Percentiles rank a stretch among this genome's conserved stretches.
These are phyloP conservation scores for Palythoa caribaeorum DNA, from an alignment of 92 coral and sea anemone species.

Conservation along the genomic window DNA sequence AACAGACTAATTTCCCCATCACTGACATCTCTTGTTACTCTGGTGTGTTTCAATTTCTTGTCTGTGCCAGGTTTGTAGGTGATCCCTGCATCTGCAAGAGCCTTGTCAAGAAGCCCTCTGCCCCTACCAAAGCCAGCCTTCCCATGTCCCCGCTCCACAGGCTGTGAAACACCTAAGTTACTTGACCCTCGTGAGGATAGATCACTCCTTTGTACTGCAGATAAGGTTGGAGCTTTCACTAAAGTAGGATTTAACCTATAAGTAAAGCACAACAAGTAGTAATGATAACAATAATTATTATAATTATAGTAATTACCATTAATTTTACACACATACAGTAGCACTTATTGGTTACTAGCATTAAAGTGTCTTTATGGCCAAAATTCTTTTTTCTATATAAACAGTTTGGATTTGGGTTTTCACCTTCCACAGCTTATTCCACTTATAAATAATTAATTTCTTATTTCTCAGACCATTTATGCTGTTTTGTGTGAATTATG, in stretches of 20 bases:
- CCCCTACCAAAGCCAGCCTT: slow-evolving; percentile 44
- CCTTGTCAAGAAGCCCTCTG: slow-evolving; percentile 58
- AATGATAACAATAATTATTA: no score
- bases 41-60: slow-evolving; percentile 44
- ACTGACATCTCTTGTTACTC: slow-evolving; percentile 84
- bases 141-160: background rate
- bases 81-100: slow-evolving; percentile 67
- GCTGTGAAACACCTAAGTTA: background rate
- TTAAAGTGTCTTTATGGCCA: no score
- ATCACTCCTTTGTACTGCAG: background rate
- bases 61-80: slow-evolving; percentile 46
- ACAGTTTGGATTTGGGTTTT: no score
- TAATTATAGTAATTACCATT: no score
- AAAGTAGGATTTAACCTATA: background rate
- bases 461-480: no score
- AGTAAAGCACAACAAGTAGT: background rate
- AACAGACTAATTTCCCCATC: slow-evolving; percentile 87
- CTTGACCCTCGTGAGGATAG: background rate
- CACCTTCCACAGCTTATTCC: no score
- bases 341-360: no score
- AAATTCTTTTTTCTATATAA: no score
- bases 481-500: no score
- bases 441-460: no score
- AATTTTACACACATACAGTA: background rate
- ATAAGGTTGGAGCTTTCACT: slow-evolving; percentile 4